A percentile compares a stretch with the other conserved stretches of the same genome.
Evolutionary conservation across 2,113 vertebrate genomes (phyloP).

Genomic region (Siphamia tubifer): DNA sequence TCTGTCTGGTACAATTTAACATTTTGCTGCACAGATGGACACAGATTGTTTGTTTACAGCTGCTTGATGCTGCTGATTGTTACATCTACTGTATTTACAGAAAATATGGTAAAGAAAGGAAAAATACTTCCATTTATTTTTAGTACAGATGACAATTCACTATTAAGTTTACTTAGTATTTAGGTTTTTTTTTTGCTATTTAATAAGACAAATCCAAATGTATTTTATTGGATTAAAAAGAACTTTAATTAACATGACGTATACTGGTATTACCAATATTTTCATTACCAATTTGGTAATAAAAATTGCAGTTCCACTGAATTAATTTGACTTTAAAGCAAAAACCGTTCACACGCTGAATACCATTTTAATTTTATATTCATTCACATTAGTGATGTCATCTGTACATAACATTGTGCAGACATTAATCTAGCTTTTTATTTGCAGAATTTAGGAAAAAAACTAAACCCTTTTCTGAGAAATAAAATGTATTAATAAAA

Average conservation of each 20-base stretch:
- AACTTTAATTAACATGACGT: constrained; percentile 13
- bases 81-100: neutral
- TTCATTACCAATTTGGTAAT: too few relatives aligned
- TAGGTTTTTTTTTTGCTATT: neutral
- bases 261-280: too few relatives aligned
- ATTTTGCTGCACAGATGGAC: too few relatives aligned
- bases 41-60: too few relatives aligned
- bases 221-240: neutral
- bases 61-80: too few relatives aligned
- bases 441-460: neutral
- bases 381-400: neutral
- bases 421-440: neutral
- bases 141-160: neutral
- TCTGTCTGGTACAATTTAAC: too few relatives aligned
- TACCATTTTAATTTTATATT: constrained; percentile 13
- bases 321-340: constrained; percentile 7
- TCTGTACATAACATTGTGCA: neutral
- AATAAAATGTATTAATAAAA: neutral
- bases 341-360: neutral
- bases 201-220: neutral
- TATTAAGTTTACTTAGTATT: neutral
- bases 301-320: constrained; percentile 20
- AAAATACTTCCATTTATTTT: neutral
- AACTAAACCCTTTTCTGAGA: too few relatives aligned
- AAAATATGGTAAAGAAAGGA: neutral